Conservation (phyloP, 64 coral and sea anemone genomes). For the Exaiptasia diaphana region DNA sequence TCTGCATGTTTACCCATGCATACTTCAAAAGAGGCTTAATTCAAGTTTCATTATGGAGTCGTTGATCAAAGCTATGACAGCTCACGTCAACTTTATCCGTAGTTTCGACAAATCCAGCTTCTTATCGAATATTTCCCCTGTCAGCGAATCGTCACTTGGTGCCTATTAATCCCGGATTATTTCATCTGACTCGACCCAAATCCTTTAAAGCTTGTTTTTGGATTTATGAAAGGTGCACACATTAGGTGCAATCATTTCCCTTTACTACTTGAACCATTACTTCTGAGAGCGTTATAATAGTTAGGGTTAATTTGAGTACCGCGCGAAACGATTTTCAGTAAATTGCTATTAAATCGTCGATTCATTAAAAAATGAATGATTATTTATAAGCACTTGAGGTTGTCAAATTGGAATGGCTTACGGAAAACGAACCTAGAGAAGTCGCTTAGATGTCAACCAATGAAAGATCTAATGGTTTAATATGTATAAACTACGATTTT, state of each 20-base stretch:
- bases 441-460: slow-evolving; percentile 8
- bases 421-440: slow-evolving; percentile 2
- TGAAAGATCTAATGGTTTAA: slow-evolving; percentile 2
- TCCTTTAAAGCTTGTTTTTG: slow-evolving; percentile 12
- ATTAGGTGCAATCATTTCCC: slow-evolving; percentile 13
- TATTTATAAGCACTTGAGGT: slow-evolving; percentile 36
- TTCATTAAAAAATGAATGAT: slow-evolving; percentile 22
- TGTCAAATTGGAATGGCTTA: slow-evolving; percentile 32
- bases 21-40: slow-evolving; percentile 58
- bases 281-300: background rate
- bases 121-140: slow-evolving; percentile 51
- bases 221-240: slow-evolving; percentile 14
- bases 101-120: slow-evolving; percentile 59
- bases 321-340: background rate
- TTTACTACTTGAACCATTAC: background rate
- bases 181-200: slow-evolving; percentile 27
- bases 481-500: background rate
- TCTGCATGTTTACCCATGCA: slow-evolving; percentile 47
- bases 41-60: slow-evolving; percentile 65
- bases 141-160: slow-evolving; percentile 47
- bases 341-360: slow-evolving; percentile 22
- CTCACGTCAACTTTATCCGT: slow-evolving; percentile 50
- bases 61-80: slow-evolving; percentile 66
- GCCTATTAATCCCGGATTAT: slow-evolving; percentile 64
- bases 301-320: slow-evolving; percentile 15